Evolutionary conservation across 2,888 invertebrate genomes (phyloP).

Genomic region (Eilema griseolum): DNA sequence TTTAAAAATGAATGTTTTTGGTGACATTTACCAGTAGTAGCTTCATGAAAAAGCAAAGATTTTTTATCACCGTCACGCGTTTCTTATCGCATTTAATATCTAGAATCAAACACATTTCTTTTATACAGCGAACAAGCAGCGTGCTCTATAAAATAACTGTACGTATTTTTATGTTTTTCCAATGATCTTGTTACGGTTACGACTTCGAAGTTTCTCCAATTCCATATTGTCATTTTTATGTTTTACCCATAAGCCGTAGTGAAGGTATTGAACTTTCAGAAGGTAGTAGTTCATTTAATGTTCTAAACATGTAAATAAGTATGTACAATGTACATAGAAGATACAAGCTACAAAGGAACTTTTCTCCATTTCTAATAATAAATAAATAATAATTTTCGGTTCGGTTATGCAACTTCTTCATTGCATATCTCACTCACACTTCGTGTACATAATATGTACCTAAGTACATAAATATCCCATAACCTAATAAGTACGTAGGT

Average conservation of each 20-base stretch:
- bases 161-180: slow-evolving; percentile 41
- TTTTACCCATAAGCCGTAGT: slow-evolving; percentile 22
- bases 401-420: neutral
- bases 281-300: slow-evolving; percentile 13
- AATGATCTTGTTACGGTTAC: slow-evolving; percentile 36
- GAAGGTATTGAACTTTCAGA: slow-evolving; percentile 17
- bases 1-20: neutral
- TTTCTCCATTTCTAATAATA: neutral
- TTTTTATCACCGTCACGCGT: slow-evolving; percentile 2
- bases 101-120: slow-evolving; percentile 3
- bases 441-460: no score
- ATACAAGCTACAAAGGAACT: no score
- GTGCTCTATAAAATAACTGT: slow-evolving; percentile 34
- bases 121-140: neutral
- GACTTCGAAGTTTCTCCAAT: slow-evolving; percentile 25
- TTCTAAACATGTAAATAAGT: slow-evolving; percentile 6
- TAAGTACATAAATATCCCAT: neutral
- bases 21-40: neutral
- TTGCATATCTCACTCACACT: neutral
- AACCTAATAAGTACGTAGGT: no score
- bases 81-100: slow-evolving; percentile 17
- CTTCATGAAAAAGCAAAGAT: neutral
- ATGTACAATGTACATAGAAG: no score
- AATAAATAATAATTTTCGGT: neutral
- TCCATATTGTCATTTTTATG: slow-evolving; percentile 27